Base-by-base conservation (phyloP, 2,113 vertebrate genomes). In the Myxocyprinus asiaticus region DNA sequence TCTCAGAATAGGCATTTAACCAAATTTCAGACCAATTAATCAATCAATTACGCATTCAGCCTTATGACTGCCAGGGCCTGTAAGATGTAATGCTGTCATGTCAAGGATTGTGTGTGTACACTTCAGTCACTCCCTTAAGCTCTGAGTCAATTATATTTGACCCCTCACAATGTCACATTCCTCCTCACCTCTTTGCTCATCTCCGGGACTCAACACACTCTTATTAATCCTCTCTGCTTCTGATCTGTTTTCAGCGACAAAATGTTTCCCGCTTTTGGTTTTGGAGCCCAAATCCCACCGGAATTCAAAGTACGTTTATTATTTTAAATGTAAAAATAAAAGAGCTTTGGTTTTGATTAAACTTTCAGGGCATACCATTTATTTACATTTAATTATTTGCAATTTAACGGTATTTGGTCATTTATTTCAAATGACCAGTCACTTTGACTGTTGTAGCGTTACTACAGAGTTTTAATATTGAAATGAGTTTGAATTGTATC, bases 231-330 rank as follows among this genome's bases (percentile, higher is more conserved):
- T 91, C 45, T 33, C 53, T 62, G 11, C 51, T 70, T 50, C 50
- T 81, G 11, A 61, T 82, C 79, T 84, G 91, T 97, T 97, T 92
- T 96, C 91, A 99, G 98, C 91, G 98, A 99, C 93, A 99, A 99
- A 94, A 99, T 99, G 96, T 99, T 99, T 87, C 97, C 98, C 56
- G 97, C 96, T 4, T 99, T 98, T 90, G 97, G 98, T 81, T 99
- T 99, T 71, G 98, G 97, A 85, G 98, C 96, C 78, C 94, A 97
- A 89, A 98, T 99, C 94, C 98, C 98, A 12, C 97, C 98, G 58
- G 96, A 99, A 84, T 99, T 95, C 89, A 99, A 98, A 94, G 98
- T 99, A 93, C 88, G 83, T 80, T 61, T 9, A 55, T 6, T 48
- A 14, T 14, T 75, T 22, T 33, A 45, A 45, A 9, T 4, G 1